Percentiles rank a stretch among this genome's conserved stretches.
Evolutionary conservation across 2,113 vertebrate genomes (phyloP).

Genomic region (Austrofundulus limnaeus): DNA sequence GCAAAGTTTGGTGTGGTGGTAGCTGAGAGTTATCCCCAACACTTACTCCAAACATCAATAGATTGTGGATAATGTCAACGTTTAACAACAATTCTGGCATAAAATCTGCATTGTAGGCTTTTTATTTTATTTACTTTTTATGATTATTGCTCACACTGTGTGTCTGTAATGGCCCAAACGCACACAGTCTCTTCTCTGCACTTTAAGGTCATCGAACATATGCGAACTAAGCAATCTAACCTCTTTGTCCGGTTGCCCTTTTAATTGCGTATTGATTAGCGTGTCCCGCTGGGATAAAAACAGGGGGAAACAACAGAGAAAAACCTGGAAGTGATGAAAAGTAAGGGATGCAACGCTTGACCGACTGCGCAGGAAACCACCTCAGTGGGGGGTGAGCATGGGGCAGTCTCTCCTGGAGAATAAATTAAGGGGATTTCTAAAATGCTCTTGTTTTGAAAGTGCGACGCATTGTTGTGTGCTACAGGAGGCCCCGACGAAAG

Average conservation of each 20-base stretch:
- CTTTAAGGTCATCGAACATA: slow-evolving; percentile 5
- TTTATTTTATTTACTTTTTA: not conserved
- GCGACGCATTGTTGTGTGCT: not conserved
- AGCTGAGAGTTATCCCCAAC: too few relatives aligned
- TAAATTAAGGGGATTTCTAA: slow-evolving; percentile 39
- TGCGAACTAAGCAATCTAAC: slow-evolving; percentile 32
- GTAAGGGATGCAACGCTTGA: slow-evolving; percentile 39
- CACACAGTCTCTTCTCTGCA: slow-evolving; percentile 4
- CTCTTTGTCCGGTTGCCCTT: slow-evolving; percentile 46
- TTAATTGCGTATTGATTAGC: slow-evolving; percentile 76
- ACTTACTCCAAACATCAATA: too few relatives aligned
- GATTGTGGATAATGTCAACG: too few relatives aligned
- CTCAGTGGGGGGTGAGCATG: slow-evolving; percentile 33
- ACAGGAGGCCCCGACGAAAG: not conserved
- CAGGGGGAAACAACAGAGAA: slow-evolving; percentile 44
- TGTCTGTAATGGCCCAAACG: not conserved
- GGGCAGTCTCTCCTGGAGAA: slow-evolving; percentile 51
- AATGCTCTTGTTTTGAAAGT: too few relatives aligned
- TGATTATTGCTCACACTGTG: not conserved
- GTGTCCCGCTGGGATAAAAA: slow-evolving; percentile 58
- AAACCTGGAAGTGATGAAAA: slow-evolving; percentile 56
- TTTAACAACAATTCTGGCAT: too few relatives aligned
- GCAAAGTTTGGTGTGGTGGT: too few relatives aligned
- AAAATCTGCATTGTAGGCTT: not conserved
- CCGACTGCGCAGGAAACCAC: slow-evolving; percentile 34